Percentiles rank a stretch among this genome's conserved stretches.
These are phyloP conservation scores for Chionodraco myersi DNA, from an alignment of 2,113 vertebrate species.

Conservation along the genomic window DNA sequence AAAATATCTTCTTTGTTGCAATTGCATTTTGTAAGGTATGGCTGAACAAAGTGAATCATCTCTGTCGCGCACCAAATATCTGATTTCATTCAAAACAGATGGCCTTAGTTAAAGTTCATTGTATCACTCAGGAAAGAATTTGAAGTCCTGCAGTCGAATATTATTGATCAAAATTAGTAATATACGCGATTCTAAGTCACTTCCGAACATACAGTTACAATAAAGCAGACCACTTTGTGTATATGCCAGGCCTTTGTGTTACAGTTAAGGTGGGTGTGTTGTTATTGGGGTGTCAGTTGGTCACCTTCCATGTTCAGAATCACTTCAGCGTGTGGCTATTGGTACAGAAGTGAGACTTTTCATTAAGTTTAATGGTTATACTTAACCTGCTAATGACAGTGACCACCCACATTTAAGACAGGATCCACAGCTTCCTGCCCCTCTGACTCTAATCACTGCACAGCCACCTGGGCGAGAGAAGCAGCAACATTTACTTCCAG, in stretches of 20 bases:
- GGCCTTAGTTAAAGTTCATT: slow-evolving; percentile 19
- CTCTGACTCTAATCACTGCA: slow-evolving; percentile 29
- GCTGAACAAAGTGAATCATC: slow-evolving; percentile 37
- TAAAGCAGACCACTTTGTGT: not conserved
- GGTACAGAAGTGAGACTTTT: slow-evolving; percentile 39
- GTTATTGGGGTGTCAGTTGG: not conserved
- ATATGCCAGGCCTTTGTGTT: not conserved
- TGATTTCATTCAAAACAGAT: slow-evolving; percentile 50
- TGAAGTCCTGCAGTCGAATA: not conserved
- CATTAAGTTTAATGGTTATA: slow-evolving; percentile 56
- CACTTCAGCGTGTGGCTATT: not conserved
- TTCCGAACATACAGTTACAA: not conserved
- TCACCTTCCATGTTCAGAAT: slow-evolving; percentile 21
- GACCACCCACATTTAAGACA: slow-evolving; percentile 45
- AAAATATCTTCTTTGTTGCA: not conserved
- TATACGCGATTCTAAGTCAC: not conserved
- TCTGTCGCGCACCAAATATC: slow-evolving; percentile 21
- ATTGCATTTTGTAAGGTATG: not conserved
- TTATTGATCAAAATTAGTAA: slow-evolving; percentile 3
- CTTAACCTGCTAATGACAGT: slow-evolving; percentile 62
- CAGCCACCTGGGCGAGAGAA: slow-evolving; percentile 4
- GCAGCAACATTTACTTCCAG: not conserved
- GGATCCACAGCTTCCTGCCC: slow-evolving; percentile 40
- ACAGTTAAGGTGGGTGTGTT: not conserved
- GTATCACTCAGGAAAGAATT: slow-evolving; percentile 30